phyloP scores from a whole-genome alignment of 2,888 invertebrate species.

The Tortrix viridana region DNA sequence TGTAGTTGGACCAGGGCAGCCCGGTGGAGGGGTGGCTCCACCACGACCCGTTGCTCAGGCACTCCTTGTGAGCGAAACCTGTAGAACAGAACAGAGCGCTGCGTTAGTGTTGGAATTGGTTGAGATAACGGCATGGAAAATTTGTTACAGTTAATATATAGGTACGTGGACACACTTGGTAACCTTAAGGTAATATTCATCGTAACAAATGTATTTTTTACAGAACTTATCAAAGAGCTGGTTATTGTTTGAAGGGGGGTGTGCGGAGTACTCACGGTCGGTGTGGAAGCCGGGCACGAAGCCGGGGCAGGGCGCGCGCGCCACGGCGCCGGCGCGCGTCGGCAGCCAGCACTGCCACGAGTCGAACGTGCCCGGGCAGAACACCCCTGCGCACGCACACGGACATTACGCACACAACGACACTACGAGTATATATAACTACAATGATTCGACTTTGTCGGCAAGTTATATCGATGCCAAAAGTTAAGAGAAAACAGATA shows the following conservation, averaged over 20 bases:
- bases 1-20: constrained; percentile 95
- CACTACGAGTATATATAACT: no score
- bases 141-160: no score
- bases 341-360: constrained; percentile 92
- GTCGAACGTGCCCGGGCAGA: constrained; percentile 91
- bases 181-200: no score
- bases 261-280: constrained; percentile 83
- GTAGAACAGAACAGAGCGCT: constrained; percentile 41
- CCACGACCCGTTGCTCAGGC: constrained; percentile 92
- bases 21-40: constrained; percentile 90
- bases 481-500: no score
- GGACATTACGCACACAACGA: no score
- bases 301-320: constrained; percentile 87
- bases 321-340: constrained; percentile 87
- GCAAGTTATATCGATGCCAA: no score
- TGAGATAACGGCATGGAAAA: no score
- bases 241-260: no score
- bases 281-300: constrained; percentile 91
- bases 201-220: no score
- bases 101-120: not conserved
- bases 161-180: no score
- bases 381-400: constrained; percentile 72
- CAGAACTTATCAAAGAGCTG: no score
- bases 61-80: constrained; percentile 93
- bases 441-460: no score